These are phyloP conservation scores for Pristionchus exspectatus DNA, from an alignment of 2,888 invertebrate genomes.

Conservation along the genomic window DNA sequence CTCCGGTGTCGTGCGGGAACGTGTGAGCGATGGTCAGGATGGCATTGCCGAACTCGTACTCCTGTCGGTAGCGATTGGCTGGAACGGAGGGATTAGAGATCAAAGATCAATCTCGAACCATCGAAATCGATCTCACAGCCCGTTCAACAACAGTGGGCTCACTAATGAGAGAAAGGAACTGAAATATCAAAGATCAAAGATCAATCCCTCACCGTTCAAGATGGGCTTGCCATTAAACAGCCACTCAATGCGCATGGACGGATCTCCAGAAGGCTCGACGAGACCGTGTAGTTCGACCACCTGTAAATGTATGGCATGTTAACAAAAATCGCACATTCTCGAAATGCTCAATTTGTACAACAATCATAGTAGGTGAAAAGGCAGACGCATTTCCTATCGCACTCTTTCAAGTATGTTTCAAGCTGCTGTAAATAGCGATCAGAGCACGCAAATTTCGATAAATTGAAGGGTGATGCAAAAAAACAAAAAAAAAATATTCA, in stretches of 20 bases:
- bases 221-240: conserved; percentile 90
- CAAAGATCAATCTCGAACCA: neutral
- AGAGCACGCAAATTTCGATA: no score
- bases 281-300: conserved; percentile 96
- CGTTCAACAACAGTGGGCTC: no score
- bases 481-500: no score
- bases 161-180: neutral
- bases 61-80: conserved; percentile 83
- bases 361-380: no score
- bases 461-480: no score
- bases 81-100: conserved; percentile 75
- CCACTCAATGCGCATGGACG: conserved; percentile 77
- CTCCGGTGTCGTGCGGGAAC: conserved; percentile 91
- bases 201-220: conserved; percentile 78
- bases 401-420: neutral
- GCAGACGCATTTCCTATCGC: neutral
- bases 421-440: no score
- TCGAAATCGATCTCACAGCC: no score
- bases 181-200: neutral
- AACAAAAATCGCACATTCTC: no score
- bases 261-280: conserved; percentile 84
- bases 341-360: no score
- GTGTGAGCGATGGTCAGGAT: conserved; percentile 91
- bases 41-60: conserved; percentile 95
- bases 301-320: no score